Conservation (phyloP, 2,888 invertebrate genomes). For the Dimorphilus gyrociliatus region DNA sequence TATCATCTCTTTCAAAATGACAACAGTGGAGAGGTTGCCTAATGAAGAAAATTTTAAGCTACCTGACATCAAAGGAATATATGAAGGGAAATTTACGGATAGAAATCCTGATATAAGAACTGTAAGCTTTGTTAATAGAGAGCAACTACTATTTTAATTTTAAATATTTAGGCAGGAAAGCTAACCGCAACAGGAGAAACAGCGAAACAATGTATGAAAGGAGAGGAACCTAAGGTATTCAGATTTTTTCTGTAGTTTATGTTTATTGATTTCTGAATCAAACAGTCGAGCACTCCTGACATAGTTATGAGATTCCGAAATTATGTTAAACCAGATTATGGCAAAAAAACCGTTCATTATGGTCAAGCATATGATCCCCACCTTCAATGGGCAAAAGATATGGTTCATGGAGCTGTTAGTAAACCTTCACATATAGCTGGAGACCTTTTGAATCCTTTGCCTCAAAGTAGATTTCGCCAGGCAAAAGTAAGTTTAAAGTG, state of each 20-base stretch:
- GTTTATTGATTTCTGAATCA: not conserved
- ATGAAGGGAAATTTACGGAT: conserved; percentile 26
- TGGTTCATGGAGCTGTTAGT: conserved; percentile 29
- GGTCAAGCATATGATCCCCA: conserved; percentile 33
- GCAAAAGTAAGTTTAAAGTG: no score
- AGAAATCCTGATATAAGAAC: conserved; percentile 20
- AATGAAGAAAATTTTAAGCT: no score
- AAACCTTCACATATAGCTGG: conserved; percentile 20
- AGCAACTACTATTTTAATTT: no score
- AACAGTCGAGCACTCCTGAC: conserved; percentile 26
- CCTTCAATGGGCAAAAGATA: conserved; percentile 25
- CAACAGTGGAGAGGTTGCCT: not conserved
- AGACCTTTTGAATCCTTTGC: conserved; percentile 25
- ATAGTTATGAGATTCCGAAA: conserved; percentile 27
- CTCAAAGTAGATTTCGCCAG: conserved; percentile 27
- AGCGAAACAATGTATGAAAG: conserved; percentile 21
- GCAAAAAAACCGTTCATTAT: conserved; percentile 28
- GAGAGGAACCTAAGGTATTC: conserved; percentile 9
- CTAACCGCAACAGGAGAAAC: conserved; percentile 27
- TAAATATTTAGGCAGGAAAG: conserved; percentile 37
- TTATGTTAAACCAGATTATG: conserved; percentile 27
- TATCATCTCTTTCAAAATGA: conserved; percentile 1
- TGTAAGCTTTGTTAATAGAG: conserved; percentile 21
- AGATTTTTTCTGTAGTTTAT: conserved; percentile 1
- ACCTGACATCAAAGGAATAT: conserved; percentile 21